These are phyloP conservation scores for Progne subis DNA, from an alignment of 2,113 vertebrate genomes.

Conservation along the genomic window DNA sequence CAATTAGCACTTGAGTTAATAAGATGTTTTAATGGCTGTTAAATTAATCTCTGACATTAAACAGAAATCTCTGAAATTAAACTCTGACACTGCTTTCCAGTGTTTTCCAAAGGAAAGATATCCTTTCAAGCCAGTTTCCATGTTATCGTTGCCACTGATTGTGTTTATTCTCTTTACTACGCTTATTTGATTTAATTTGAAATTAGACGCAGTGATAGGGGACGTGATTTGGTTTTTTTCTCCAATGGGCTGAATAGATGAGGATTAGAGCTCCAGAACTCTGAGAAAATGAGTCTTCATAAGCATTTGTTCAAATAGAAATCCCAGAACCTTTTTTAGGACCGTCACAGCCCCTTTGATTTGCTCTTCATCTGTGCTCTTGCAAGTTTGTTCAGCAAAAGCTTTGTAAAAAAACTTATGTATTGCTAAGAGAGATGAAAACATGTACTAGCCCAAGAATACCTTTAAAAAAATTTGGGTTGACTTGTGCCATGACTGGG, in stretches of 20 bases:
- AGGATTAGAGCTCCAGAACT: constrained; percentile 19
- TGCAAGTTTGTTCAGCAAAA: background rate
- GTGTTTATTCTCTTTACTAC: constrained; percentile 1
- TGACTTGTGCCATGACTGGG: background rate
- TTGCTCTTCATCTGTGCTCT: constrained; percentile 1
- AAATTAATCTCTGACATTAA: constrained; percentile 56
- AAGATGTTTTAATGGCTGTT: constrained; percentile 60
- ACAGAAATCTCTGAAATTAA: constrained; percentile 25
- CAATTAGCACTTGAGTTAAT: constrained; percentile 67
- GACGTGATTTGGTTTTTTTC: constrained; percentile 31
- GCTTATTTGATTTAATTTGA: constrained; percentile 30
- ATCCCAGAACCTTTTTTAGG: constrained; percentile 19
- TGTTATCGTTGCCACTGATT: constrained; percentile 8
- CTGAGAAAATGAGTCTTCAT: constrained; percentile 32
- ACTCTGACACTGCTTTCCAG: constrained; percentile 35
- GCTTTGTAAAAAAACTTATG: background rate
- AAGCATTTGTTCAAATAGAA: constrained; percentile 47
- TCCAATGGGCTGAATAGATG: constrained; percentile 18
- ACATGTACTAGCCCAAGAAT: background rate
- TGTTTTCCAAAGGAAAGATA: constrained; percentile 9
- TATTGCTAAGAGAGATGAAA: background rate
- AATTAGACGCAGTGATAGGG: constrained; percentile 23
- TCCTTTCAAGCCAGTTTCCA: background rate
- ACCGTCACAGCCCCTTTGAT: background rate
- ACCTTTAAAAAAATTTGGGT: background rate